These are phyloP conservation scores for Troglohyphantes excavatus DNA, from an alignment of 2,888 invertebrate species.

Conservation along the genomic window DNA sequence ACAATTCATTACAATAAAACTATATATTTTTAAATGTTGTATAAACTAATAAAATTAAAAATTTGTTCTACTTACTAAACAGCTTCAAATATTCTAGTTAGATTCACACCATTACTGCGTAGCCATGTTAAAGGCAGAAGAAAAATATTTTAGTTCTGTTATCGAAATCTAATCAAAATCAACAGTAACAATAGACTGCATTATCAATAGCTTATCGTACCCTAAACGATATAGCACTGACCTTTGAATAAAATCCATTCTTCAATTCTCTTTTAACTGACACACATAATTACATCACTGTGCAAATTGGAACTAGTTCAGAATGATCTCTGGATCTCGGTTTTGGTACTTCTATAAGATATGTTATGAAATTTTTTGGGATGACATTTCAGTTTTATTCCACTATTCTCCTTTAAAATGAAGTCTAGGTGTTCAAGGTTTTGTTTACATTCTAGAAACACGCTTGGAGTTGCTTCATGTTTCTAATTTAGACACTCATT, in stretches of 20 bases:
- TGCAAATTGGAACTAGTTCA: neutral
- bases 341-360: too few relatives aligned
- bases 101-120: neutral
- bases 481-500: neutral
- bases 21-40: too few relatives aligned
- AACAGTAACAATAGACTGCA: neutral
- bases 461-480: neutral
- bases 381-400: too few relatives aligned
- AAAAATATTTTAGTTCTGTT: neutral
- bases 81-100: neutral
- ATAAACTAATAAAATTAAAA: too few relatives aligned
- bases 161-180: conserved; percentile 9
- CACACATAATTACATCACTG: neutral
- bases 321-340: too few relatives aligned
- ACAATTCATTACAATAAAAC: too few relatives aligned
- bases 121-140: neutral
- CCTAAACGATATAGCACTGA: neutral
- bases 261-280: neutral
- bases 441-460: neutral
- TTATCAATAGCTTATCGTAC: neutral
- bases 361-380: too few relatives aligned
- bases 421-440: neutral
- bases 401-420: neutral
- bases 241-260: neutral
- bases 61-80: neutral